Evolutionary conservation across 2,113 vertebrate genomes (phyloP), one percentile per base, ranked within the genome.

Genomic region (Forbesichthys agassizii): DNA sequence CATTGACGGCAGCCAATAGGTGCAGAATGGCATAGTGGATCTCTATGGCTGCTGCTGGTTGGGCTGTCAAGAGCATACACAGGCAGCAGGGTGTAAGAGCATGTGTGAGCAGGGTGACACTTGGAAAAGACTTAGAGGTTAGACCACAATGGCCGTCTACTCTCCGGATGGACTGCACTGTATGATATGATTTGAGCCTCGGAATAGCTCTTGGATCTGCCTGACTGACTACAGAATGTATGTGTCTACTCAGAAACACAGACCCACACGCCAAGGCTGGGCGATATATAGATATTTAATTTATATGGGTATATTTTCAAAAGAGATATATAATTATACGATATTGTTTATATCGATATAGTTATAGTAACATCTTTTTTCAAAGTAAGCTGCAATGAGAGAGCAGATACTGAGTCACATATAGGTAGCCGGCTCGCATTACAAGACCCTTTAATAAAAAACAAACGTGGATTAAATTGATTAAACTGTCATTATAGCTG

Each of bases 11-110:
- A 86, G 79, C 77, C 77, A 74, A 73, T 67, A 64, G 78, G 59
- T 68, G 76, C 78, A 78, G 86, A 90, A 85, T 86, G 86, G 77
- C 83, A 88, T 78, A 48, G 54, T 85, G 84, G 88, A 85, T 89
- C 80, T 85, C 84, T 84, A 87, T 84, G 83, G 64, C 83, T 80
- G 76, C 82, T 78, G 76, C 82, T 78, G 62, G 74, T 69, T 74
- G 68, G 67, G 68, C 75, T 79, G 89, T 88, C 82, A 78, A 76
- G 80, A 83, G 91, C 84, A 77, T 74, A 62, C 67, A 69, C 9
- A 12, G 84, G 83, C 88, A 90, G 87, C 88, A 88, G 86, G 68
- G 20, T 20, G 73, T 62, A 73, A 83, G 68, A 54, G 36, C 68
- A 66, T 78, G 77, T 81, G 67, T 54, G 59, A 64, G 57, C 61